Conservation (phyloP, 2,888 invertebrate genomes). For the Torymus auratus region DNA sequence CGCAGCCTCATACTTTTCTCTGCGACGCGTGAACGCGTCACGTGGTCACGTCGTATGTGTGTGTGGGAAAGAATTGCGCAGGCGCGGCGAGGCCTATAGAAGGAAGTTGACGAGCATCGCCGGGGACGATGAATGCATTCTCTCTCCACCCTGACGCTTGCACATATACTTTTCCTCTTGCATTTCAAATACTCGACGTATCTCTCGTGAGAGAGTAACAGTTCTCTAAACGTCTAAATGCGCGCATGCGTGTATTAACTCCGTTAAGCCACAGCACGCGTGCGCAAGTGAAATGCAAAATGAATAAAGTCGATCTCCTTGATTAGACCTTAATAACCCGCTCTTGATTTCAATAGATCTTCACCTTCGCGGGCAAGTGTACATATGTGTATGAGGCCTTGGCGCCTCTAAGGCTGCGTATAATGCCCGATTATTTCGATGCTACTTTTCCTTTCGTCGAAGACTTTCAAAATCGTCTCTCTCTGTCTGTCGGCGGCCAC, state of each 20-base stretch:
- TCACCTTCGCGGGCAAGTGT: constrained; percentile 36
- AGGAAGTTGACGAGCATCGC: constrained; percentile 28
- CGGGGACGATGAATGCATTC: not conserved
- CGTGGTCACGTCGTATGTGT: too few relatives aligned
- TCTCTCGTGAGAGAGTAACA: constrained; percentile 1
- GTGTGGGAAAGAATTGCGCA: not conserved
- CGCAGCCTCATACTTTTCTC: constrained; percentile 4
- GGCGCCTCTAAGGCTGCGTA: constrained; percentile 3
- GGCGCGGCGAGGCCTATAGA: constrained; percentile 14
- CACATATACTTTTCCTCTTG: constrained; percentile 28
- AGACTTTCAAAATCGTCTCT: constrained; percentile 24
- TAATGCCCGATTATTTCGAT: not conserved
- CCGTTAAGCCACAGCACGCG: not conserved
- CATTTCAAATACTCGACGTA: constrained; percentile 11
- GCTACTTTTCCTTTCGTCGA: constrained; percentile 15
- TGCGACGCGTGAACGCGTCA: not conserved
- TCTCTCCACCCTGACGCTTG: constrained; percentile 22
- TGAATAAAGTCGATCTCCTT: constrained; percentile 1
- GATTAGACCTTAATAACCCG: constrained; percentile 42
- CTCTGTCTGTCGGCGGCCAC: not conserved
- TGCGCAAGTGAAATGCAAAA: constrained; percentile 5
- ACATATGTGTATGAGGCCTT: constrained; percentile 19
- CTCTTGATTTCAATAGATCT: constrained; percentile 40
- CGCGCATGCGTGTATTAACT: not conserved
- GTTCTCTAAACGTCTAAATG: not conserved